Evolutionary conservation across 1,140 invertebrate genomes (phyloP).

Genomic region (Meteorus sp.): DNA sequence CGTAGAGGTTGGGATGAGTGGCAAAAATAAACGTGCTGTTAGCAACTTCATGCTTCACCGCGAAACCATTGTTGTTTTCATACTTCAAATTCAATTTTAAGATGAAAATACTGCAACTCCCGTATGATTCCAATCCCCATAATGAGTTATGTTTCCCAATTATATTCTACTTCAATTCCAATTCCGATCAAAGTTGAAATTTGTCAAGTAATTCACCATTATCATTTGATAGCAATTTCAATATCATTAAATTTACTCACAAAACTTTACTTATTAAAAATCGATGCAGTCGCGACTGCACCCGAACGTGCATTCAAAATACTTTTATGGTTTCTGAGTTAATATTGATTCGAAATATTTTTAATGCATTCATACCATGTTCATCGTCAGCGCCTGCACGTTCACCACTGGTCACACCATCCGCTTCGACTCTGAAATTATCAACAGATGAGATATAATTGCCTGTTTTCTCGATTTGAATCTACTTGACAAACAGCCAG

Average conservation of each 20-base stretch:
- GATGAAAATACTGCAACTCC: no score
- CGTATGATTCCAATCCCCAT: no score
- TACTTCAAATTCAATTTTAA: no score
- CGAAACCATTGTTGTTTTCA: slow-evolving; percentile 16
- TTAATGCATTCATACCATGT: slow-evolving; percentile 43
- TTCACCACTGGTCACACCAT: slow-evolving; percentile 65
- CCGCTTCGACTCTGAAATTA: slow-evolving; percentile 62
- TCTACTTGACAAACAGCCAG: no score
- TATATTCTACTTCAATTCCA: not conserved
- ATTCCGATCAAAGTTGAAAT: not conserved
- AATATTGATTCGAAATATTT: slow-evolving; percentile 2
- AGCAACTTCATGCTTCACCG: slow-evolving; percentile 50
- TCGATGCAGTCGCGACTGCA: not conserved
- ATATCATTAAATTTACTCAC: no score
- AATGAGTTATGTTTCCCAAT: no score
- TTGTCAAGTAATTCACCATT: not conserved
- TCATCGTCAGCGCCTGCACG: slow-evolving; percentile 60
- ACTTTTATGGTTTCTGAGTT: not conserved
- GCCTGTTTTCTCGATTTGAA: not conserved
- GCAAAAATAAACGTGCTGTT: slow-evolving; percentile 55
- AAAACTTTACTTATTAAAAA: slow-evolving; percentile 7
- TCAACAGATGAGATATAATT: slow-evolving; percentile 24
- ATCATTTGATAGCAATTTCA: not conserved
- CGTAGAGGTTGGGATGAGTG: slow-evolving; percentile 26
- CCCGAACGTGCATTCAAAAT: slow-evolving; percentile 1